These are phyloP conservation scores for Bombus terrestris DNA, from an alignment of 1,140 invertebrate genomes.

Conservation along the genomic window DNA sequence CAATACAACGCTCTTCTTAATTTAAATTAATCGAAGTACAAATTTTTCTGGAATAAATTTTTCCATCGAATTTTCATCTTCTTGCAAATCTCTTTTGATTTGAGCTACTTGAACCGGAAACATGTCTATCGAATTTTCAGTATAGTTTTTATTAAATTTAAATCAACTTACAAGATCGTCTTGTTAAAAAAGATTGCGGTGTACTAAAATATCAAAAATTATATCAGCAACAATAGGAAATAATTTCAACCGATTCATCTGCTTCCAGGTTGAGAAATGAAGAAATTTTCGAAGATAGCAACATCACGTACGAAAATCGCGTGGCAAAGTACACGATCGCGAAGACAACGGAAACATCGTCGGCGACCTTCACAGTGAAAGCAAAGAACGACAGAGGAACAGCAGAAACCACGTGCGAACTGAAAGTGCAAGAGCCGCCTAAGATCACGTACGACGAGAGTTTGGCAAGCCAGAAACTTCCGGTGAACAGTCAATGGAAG, in stretches of 20 bases:
- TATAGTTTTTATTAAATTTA: background rate
- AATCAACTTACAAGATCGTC: background rate
- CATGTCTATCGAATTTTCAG: background rate
- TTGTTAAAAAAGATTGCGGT: background rate
- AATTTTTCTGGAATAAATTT: background rate
- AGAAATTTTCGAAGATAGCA: conserved; percentile 78
- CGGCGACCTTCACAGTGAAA: conserved; percentile 87
- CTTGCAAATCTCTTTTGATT: background rate
- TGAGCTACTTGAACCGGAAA: background rate
- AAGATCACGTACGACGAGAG: conserved; percentile 85
- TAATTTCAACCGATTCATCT: background rate
- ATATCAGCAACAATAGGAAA: background rate
- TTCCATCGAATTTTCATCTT: background rate
- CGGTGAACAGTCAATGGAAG: conserved; percentile 85
- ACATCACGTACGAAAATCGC: conserved; percentile 88
- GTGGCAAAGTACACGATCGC: conserved; percentile 84
- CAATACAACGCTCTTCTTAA: background rate
- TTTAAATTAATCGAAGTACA: background rate
- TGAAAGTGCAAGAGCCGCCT: conserved; percentile 88
- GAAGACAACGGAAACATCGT: conserved; percentile 84
- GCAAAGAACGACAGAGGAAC: conserved; percentile 89
- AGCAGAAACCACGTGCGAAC: conserved; percentile 86
- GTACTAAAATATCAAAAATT: background rate
- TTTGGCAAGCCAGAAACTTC: conserved; percentile 84
- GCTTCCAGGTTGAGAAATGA: conserved; percentile 81